These are phyloP conservation scores for Parambassis ranga DNA, from an alignment of 2,797 vertebrate genomes.

Conservation along the genomic window DNA sequence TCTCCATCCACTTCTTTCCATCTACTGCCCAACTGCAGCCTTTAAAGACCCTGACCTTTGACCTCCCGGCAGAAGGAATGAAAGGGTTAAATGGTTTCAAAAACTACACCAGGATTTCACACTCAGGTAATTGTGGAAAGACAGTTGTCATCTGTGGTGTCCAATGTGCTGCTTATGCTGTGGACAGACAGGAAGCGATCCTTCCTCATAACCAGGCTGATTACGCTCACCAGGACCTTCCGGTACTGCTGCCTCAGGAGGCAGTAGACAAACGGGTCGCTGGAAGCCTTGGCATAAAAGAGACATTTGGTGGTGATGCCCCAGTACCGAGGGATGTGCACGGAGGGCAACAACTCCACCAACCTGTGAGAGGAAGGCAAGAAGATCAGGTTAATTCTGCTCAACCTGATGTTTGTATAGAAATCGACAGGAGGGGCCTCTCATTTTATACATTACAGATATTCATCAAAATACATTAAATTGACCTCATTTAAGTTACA, in stretches of 20 bases:
- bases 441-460: too few species aligned
- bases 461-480: too few species aligned
- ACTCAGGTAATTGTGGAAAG: slow-evolving; percentile 65
- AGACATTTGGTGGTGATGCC: slow-evolving; percentile 84
- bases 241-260: slow-evolving; percentile 83
- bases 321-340: slow-evolving; percentile 81
- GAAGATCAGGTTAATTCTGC: neutral
- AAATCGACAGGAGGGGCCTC: too few species aligned
- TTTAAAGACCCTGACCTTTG: slow-evolving; percentile 4
- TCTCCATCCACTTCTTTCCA: slow-evolving; percentile 2
- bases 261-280: slow-evolving; percentile 83
- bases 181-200: slow-evolving; percentile 73
- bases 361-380: slow-evolving; percentile 70
- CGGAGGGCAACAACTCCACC: slow-evolving; percentile 78
- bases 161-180: slow-evolving; percentile 79
- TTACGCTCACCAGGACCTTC: slow-evolving; percentile 78
- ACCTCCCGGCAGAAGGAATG: slow-evolving; percentile 3
- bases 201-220: slow-evolving; percentile 75
- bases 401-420: neutral
- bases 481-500: too few species aligned
- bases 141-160: slow-evolving; percentile 74
- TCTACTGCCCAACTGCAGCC: neutral
- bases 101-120: neutral
- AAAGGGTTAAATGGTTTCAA: neutral
- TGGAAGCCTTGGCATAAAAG: slow-evolving; percentile 83